phyloP scores from a whole-genome alignment of 2,113 vertebrate genomes.

The Trematomus loennbergii region DNA sequence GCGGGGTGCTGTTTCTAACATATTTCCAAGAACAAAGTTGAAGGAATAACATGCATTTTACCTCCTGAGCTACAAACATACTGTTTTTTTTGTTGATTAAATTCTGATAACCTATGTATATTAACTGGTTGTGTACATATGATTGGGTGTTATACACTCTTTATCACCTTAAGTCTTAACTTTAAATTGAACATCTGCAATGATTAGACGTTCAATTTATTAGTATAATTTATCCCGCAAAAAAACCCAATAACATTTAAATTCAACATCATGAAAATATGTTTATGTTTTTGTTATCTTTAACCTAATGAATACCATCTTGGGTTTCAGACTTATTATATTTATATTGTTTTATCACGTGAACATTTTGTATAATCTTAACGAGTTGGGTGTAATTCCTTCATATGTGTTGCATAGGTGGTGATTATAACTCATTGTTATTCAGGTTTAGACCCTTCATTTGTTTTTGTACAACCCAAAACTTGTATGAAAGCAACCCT shows the following conservation, averaged over 20 bases:
- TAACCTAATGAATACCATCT: not conserved
- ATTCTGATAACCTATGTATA: not conserved
- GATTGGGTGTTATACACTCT: too few relatives aligned
- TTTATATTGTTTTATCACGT: too few relatives aligned
- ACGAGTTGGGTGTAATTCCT: not conserved
- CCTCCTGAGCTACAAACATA: not conserved
- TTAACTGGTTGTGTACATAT: slow-evolving; percentile 4
- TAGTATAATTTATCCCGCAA: not conserved
- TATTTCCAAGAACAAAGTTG: not conserved
- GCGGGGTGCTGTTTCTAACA: slow-evolving; percentile 21
- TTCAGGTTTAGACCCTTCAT: not conserved
- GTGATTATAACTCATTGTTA: slow-evolving; percentile 6
- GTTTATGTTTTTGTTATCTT: not conserved
- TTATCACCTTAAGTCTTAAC: too few relatives aligned
- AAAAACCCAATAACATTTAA: not conserved
- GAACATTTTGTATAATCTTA: not conserved
- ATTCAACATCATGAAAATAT: not conserved
- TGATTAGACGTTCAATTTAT: not conserved
- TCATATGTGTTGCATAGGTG: not conserved
- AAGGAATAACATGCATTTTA: not conserved
- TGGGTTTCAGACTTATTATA: not conserved
- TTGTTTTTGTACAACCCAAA: not conserved
- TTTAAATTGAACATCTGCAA: not conserved
- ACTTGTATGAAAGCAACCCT: not conserved
- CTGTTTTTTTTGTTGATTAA: not conserved